Base-by-base conservation (phyloP, 2,888 invertebrate species). In the Allygus modestus region DNA sequence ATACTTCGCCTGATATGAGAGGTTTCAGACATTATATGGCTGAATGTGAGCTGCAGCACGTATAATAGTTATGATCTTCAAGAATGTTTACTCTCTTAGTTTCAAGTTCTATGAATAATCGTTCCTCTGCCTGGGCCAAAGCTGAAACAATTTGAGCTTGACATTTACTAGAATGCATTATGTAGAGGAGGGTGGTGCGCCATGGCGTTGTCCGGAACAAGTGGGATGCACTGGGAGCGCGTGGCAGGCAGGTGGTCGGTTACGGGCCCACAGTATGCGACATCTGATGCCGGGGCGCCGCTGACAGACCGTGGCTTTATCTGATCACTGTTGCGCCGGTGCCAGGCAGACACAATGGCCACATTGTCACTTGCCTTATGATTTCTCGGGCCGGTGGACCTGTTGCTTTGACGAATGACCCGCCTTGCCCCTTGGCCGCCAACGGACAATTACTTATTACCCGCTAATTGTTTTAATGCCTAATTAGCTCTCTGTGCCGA, bases 381-480 rank as follows among this genome's bases (percentile, higher is more conserved):
- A 58, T 58, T 23, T 58, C 58, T 58, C 23, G 58, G 58, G 26
- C 51, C 2, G 5, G 23, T 20, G 58, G 23, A 58, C 1, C 2
- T 23, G 58, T 58, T 12, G 58, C 46, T 46, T 46, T 58, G 58
- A 58, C 4, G 12, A 23, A 58, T 15, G 58, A 12, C 23, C 23
- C 4, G 26, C 51, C 2, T 51, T 26, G 23, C 58, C 58, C 65
- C 65, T 65, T 17, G 65, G 28, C 65, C 20, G 17, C 65, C 28
- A 5, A 28, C 28, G 28, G 17, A 26, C 12, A 65, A 26, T 65
- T 28, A 65, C 65, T 65, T 28, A 7, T 31, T 65, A 28, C 65
- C 15, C 28, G 31, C 31, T 65, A 65, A 65, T 65, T 65, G 31
- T 31, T 65, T 65, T 28, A 65, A 65, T 65, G 65, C 65, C 65